phyloP scores from a whole-genome alignment of 2,113 vertebrate species.

The Cyanocitta stelleri region DNA sequence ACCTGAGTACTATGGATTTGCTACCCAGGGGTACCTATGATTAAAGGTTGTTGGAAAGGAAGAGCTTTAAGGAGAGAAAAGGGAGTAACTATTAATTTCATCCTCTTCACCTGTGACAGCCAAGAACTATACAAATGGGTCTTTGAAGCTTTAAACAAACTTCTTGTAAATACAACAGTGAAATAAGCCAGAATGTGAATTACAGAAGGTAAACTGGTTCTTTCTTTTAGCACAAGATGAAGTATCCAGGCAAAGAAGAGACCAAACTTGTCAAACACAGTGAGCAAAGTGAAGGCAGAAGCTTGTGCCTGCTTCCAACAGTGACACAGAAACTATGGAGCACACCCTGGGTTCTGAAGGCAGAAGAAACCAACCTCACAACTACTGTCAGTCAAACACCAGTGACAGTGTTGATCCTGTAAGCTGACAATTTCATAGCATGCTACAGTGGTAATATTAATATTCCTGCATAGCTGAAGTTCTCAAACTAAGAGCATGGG shows the following conservation, averaged over 20 bases:
- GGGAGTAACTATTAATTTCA: background rate
- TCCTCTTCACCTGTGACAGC: background rate
- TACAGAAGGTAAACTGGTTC: background rate
- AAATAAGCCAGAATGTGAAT: constrained; percentile 42
- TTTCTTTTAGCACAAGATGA: background rate
- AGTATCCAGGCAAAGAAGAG: background rate
- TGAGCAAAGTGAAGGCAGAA: background rate
- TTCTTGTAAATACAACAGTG: background rate
- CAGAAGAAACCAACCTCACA: background rate
- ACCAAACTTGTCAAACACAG: background rate
- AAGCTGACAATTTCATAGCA: background rate
- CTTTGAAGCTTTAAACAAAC: constrained; percentile 29
- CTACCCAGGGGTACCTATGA: background rate
- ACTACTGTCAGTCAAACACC: background rate
- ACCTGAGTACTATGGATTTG: background rate
- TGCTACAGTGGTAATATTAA: background rate
- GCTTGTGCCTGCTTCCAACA: background rate
- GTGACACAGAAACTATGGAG: background rate
- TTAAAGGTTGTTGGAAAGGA: background rate
- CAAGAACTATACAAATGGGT: background rate
- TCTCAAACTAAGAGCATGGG: background rate
- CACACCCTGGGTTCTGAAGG: background rate
- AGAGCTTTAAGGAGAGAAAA: background rate
- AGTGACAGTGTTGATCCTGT: background rate
- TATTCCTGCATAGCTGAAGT: background rate